phyloP scores from a whole-genome alignment of 2,888 invertebrate species.

The Lumbricus terrestris region DNA sequence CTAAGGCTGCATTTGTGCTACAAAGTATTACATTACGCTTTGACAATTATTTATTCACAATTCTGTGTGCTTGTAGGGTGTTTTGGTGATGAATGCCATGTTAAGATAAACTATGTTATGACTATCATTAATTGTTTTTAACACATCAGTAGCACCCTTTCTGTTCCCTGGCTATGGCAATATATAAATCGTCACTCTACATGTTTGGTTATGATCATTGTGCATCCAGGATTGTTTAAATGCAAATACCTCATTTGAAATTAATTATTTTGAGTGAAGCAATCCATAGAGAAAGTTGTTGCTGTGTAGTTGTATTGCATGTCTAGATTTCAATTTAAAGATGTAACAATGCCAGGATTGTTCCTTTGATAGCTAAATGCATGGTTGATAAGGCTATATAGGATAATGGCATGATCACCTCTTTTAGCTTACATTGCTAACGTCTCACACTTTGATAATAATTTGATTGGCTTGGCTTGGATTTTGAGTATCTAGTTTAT shows the following conservation, averaged over 20 bases:
- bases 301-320: neutral
- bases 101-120: neutral
- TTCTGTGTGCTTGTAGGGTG: neutral
- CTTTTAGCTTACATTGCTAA: neutral
- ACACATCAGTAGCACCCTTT: too few relatives aligned
- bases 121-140: too few relatives aligned
- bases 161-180: too few relatives aligned
- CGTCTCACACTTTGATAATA: neutral
- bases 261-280: neutral
- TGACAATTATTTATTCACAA: neutral
- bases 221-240: neutral
- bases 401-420: neutral
- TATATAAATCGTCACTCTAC: too few relatives aligned
- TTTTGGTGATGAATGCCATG: neutral
- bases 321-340: neutral
- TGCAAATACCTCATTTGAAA: neutral
- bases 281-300: neutral
- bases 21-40: neutral
- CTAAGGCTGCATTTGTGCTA: neutral
- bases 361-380: neutral
- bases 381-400: neutral
- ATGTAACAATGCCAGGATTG: neutral
- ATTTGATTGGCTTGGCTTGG: too few relatives aligned
- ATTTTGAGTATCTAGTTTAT: too few relatives aligned
- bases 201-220: neutral